Evolutionary conservation across 2,888 invertebrate genomes (phyloP).

Genomic region (Hemithea aestivaria): DNA sequence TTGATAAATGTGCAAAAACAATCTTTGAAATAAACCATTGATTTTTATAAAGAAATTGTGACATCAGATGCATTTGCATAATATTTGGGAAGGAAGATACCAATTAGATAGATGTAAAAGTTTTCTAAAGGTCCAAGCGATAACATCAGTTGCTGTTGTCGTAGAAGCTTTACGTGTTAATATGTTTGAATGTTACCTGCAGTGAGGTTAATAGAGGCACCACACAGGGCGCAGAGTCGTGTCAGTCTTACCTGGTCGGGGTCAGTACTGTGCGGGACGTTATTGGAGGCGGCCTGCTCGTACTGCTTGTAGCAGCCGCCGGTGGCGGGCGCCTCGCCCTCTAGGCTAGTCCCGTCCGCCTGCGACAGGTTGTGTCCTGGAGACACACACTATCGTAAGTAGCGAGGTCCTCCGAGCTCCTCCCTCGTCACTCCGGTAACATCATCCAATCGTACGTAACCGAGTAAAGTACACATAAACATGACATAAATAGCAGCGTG

Average conservation of each 20-base stretch:
- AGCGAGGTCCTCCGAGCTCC: conserved; percentile 59
- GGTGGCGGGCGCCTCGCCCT: conserved; percentile 86
- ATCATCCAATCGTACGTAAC: conserved; percentile 42
- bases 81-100: too few relatives aligned
- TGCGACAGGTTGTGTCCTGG: conserved; percentile 95
- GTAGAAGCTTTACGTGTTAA: too few relatives aligned
- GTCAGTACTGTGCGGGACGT: conserved; percentile 58
- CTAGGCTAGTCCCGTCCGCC: conserved; percentile 91
- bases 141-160: too few relatives aligned
- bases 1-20: too few relatives aligned
- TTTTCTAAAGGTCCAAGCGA: too few relatives aligned
- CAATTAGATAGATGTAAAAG: too few relatives aligned
- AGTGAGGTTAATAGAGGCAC: conserved; percentile 41
- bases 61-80: too few relatives aligned
- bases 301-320: conserved; percentile 89
- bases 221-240: too few relatives aligned
- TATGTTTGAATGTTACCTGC: background rate
- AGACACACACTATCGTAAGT: conserved; percentile 74
- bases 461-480: conserved; percentile 45
- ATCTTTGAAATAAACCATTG: too few relatives aligned
- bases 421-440: conserved; percentile 42
- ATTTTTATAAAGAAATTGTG: too few relatives aligned
- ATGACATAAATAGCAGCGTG: conserved; percentile 62
- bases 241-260: conserved; percentile 56
- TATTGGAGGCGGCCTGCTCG: conserved; percentile 81